phyloP scores from a whole-genome alignment of 23 tunicate species.

The Trididemnum clinides region DNA sequence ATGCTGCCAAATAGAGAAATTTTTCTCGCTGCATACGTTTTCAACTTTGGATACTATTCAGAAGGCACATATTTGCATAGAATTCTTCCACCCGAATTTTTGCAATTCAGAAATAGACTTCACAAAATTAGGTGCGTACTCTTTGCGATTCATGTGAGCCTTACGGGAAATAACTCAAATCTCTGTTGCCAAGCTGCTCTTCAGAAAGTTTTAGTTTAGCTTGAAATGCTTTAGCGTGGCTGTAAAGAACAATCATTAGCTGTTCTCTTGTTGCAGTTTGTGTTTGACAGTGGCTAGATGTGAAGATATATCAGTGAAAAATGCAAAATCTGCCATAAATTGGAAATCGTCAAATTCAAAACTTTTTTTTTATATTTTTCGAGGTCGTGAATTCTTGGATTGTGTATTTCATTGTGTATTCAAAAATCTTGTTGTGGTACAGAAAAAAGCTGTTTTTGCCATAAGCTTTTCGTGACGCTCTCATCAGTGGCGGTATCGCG shows the following conservation, averaged over 20 bases:
- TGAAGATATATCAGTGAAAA: not conserved
- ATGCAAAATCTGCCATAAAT: conserved; percentile 12
- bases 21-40: not conserved
- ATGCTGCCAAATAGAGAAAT: not conserved
- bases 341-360: not conserved
- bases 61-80: conserved; percentile 17
- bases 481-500: no score
- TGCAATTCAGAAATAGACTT: conserved; percentile 29
- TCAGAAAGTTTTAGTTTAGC: conserved; percentile 25
- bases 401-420: not conserved
- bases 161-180: not conserved
- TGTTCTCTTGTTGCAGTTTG: conserved; percentile 15
- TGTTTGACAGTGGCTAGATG: conserved; percentile 22
- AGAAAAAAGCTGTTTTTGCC: no score
- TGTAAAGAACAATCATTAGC: not conserved
- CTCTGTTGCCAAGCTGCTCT: conserved; percentile 15
- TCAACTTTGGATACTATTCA: not conserved
- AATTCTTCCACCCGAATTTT: not conserved
- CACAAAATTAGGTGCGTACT: conserved; percentile 19
- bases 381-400: conserved; percentile 6
- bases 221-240: conserved; percentile 8
- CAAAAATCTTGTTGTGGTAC: no score
- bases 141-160: conserved; percentile 13
- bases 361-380: conserved; percentile 1
- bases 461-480: no score